Evolutionary conservation across 2,888 invertebrate species (phyloP).

Genomic region (Griposia aprilina): DNA sequence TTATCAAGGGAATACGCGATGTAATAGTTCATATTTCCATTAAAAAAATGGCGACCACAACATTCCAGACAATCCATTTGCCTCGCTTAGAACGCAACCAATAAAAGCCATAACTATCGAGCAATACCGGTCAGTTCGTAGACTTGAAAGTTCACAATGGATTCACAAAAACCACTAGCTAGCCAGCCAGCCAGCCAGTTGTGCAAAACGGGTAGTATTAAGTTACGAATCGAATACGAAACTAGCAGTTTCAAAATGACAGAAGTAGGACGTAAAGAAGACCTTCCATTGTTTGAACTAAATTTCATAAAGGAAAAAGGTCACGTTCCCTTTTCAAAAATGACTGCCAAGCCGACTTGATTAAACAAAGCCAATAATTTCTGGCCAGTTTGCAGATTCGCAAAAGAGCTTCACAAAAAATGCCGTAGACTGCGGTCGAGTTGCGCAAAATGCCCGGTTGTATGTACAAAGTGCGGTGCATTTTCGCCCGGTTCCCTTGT

Average conservation of each 20-base stretch:
- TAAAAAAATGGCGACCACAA: conserved; percentile 41
- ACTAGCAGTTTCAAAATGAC: conserved; percentile 21
- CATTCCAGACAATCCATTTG: conserved; percentile 52
- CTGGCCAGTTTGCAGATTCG: conserved; percentile 35
- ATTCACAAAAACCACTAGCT: conserved; percentile 47
- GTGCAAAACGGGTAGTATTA: conserved; percentile 57
- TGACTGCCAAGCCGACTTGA: conserved; percentile 3
- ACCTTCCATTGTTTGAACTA: not conserved
- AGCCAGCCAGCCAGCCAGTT: conserved; percentile 29
- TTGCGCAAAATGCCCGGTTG: conserved; percentile 48
- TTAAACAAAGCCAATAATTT: conserved; percentile 47
- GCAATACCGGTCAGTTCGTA: conserved; percentile 58
- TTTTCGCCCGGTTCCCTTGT: conserved; percentile 69
- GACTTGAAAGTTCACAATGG: conserved; percentile 48
- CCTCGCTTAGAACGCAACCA: conserved; percentile 54
- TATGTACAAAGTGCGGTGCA: conserved; percentile 72
- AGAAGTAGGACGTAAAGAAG: conserved; percentile 4
- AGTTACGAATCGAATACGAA: conserved; percentile 63
- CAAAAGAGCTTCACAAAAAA: conserved; percentile 31
- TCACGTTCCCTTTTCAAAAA: conserved; percentile 24
- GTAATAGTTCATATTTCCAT: conserved; percentile 36
- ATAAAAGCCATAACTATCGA: conserved; percentile 61
- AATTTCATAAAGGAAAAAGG: not conserved
- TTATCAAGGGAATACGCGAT: not conserved
- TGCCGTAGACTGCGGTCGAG: conserved; percentile 10